Percentiles rank a stretch among this genome's conserved stretches.
Evolutionary conservation across 1,140 invertebrate genomes (phyloP).

Genomic region (Polyergus mexicanus): DNA sequence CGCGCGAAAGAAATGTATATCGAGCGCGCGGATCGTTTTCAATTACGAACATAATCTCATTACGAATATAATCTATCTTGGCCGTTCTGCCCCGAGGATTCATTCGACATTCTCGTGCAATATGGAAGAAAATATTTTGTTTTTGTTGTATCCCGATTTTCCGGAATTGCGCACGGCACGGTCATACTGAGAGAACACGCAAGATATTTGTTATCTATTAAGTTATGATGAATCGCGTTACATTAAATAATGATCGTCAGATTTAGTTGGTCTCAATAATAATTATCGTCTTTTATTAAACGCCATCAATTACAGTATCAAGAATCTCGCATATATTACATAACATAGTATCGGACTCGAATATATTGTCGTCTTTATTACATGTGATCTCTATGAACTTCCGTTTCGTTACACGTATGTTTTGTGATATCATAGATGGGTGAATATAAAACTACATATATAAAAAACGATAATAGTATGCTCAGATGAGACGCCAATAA

Average conservation of each 20-base stretch:
- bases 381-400: conserved; percentile 31
- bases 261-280: background rate
- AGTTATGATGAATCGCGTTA: conserved; percentile 37
- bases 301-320: conserved; percentile 1
- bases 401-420: conserved; percentile 5
- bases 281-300: background rate
- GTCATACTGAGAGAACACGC: conserved; percentile 5
- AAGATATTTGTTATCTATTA: conserved; percentile 22
- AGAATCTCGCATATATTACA: conserved; percentile 35
- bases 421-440: conserved; percentile 31
- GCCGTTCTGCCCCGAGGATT: conserved; percentile 49
- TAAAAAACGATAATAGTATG: conserved; percentile 41
- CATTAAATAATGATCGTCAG: background rate
- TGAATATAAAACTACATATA: background rate
- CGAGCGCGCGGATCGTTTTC: conserved; percentile 40
- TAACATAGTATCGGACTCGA: background rate
- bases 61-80: conserved; percentile 4
- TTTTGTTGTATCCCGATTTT: conserved; percentile 16
- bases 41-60: conserved; percentile 19
- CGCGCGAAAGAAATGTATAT: conserved; percentile 56
- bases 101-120: conserved; percentile 37
- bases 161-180: conserved; percentile 1
- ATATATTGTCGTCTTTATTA: conserved; percentile 4
- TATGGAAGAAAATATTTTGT: conserved; percentile 25
- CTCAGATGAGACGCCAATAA: conserved; percentile 55